Percentiles rank a stretch among this genome's conserved stretches.
Conservation (phyloP, 2,113 vertebrate species). For the Trogon surrucura region DNA sequence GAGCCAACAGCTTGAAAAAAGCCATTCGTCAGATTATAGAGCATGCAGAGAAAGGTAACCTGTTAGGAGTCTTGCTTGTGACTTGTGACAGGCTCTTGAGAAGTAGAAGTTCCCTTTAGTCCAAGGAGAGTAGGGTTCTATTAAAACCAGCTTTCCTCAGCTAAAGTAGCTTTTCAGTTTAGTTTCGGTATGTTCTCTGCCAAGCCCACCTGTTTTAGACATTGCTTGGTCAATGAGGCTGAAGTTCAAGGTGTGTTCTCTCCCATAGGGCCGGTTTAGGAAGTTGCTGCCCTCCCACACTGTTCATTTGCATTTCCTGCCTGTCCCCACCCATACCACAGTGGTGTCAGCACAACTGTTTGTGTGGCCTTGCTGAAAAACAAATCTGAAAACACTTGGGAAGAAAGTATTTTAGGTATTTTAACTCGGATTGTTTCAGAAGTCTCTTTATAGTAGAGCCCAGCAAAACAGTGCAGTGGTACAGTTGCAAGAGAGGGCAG, state of each 20-base stretch:
- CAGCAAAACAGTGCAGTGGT: not conserved
- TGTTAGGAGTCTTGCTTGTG: not conserved
- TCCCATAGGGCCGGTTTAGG: not conserved
- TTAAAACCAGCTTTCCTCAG: not conserved
- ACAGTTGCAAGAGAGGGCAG: not conserved
- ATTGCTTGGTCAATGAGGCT: not conserved
- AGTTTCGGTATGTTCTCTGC: not conserved
- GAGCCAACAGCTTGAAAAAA: conserved; percentile 98
- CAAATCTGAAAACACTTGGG: not conserved
- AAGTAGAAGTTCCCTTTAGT: not conserved
- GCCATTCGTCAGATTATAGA: conserved; percentile 98
- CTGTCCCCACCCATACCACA: conserved; percentile 18
- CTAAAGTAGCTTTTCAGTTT: not conserved
- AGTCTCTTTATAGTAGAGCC: not conserved
- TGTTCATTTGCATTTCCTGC: conserved; percentile 21
- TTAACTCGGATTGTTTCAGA: not conserved
- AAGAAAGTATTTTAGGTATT: conserved; percentile 11
- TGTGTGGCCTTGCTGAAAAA: conserved; percentile 19
- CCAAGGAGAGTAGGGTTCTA: not conserved
- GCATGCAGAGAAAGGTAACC: conserved; percentile 92
- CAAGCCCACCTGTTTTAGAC: not conserved
- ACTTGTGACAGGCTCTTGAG: not conserved
- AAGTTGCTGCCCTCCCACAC: not conserved
- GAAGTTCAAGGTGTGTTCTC: not conserved
- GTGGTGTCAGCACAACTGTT: not conserved